Evolutionary conservation across 2,797 vertebrate genomes (phyloP).

Genomic region (Ctenosaura bakeri): DNA sequence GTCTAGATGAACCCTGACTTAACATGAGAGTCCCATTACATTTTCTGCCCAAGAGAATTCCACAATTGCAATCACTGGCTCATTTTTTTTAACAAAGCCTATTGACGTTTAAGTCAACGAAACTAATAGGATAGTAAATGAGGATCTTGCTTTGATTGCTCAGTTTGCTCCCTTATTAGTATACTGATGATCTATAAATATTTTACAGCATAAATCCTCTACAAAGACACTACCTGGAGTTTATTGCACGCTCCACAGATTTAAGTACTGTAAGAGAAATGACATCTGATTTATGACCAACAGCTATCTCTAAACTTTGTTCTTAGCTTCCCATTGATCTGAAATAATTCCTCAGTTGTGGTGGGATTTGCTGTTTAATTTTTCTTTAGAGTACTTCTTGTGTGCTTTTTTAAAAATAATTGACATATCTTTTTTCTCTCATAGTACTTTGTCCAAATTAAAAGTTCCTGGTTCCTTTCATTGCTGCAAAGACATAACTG

Average conservation of each 20-base stretch:
- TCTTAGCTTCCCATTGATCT: not conserved
- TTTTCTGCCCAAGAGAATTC: not conserved
- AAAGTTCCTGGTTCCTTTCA: not conserved
- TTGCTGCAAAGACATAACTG: not conserved
- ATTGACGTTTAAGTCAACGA: constrained; percentile 8
- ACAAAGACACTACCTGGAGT: not conserved
- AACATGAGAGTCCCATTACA: not conserved
- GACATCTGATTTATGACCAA: constrained; percentile 21
- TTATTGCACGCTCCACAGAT: not conserved
- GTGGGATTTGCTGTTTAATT: constrained; percentile 11
- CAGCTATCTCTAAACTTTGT: constrained; percentile 1
- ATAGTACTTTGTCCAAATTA: constrained; percentile 16
- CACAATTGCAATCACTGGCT: not conserved
- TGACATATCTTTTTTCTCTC: constrained; percentile 6
- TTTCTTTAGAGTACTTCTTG: not conserved
- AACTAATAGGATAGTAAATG: constrained; percentile 4
- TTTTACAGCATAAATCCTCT: constrained; percentile 18
- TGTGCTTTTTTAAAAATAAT: not conserved
- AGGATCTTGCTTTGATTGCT: constrained; percentile 2
- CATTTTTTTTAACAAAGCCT: not conserved
- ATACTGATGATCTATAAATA: constrained; percentile 18
- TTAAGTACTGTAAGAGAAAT: rapidly evolving
- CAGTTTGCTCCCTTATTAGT: constrained; percentile 25
- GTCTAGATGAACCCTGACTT: not conserved
- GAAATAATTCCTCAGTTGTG: constrained; percentile 30